Evolutionary conservation across 1,140 invertebrate genomes (phyloP).

Genomic region (Trichogramma pretiosum): DNA sequence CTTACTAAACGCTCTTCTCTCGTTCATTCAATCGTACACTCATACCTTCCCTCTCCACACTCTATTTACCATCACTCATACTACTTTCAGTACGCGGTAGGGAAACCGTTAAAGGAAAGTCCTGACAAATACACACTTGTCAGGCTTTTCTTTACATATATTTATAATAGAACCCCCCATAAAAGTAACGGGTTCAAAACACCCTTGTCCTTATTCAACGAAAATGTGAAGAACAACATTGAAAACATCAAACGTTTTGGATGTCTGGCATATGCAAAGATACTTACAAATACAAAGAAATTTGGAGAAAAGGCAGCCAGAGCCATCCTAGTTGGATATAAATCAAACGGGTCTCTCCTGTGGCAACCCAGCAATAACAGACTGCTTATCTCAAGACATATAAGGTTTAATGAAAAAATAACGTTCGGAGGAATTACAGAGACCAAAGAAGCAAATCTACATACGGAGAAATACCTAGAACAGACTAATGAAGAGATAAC

Average conservation of each 20-base stretch:
- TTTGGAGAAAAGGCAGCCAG: slow-evolving; percentile 5
- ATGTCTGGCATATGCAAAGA: slow-evolving; percentile 18
- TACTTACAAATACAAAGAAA: slow-evolving; percentile 15
- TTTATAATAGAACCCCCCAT: slow-evolving; percentile 27
- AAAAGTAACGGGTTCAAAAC: slow-evolving; percentile 17
- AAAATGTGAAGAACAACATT: background rate
- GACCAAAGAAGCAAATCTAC: background rate
- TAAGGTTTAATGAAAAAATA: background rate
- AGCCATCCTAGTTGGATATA: background rate
- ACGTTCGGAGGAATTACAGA: background rate
- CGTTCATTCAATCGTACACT: no score
- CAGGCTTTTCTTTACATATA: no score
- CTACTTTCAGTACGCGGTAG: no score
- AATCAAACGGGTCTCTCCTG: background rate
- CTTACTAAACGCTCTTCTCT: no score
- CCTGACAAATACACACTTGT: no score
- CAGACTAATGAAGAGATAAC: background rate
- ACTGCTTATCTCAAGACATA: background rate
- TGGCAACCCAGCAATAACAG: background rate
- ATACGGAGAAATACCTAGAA: background rate
- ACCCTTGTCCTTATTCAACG: slow-evolving; percentile 11
- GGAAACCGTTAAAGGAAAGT: no score
- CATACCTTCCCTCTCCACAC: no score
- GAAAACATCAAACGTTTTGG: slow-evolving; percentile 21
- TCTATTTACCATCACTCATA: no score